Percentiles rank a stretch among this genome's conserved stretches.
Conservation (phyloP, 2,797 vertebrate genomes). For the Gallinago solitaria region DNA sequence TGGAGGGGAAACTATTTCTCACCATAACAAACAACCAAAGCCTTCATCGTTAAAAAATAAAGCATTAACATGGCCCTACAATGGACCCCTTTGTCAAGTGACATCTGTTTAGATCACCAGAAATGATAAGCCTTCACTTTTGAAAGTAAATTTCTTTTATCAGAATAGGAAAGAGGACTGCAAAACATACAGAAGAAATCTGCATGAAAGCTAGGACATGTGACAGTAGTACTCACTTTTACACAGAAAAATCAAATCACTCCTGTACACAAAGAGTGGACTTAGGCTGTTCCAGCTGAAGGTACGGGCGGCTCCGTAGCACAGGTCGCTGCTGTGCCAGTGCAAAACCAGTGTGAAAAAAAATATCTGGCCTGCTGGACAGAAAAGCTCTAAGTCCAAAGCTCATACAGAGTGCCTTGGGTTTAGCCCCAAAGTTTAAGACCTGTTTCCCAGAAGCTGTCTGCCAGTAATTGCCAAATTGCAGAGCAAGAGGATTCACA, state of each 20-base stretch:
- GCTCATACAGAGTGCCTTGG: neutral
- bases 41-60: slow-evolving; percentile 59
- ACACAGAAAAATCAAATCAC: neutral
- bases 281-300: neutral
- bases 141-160: slow-evolving; percentile 45
- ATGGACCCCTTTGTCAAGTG: slow-evolving; percentile 58
- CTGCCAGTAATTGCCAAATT: neutral
- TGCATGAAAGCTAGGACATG: neutral
- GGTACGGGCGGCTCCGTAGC: accelerated
- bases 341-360: neutral
- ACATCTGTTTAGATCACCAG: slow-evolving; percentile 66
- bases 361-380: neutral
- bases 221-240: neutral
- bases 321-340: neutral
- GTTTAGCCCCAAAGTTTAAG: neutral
- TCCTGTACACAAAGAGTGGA: neutral
- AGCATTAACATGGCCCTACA: slow-evolving; percentile 29
- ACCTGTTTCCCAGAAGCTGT: neutral
- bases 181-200: neutral
- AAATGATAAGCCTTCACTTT: slow-evolving; percentile 49
- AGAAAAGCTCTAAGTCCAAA: neutral
- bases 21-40: slow-evolving; percentile 68
- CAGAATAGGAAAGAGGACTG: slow-evolving; percentile 10
- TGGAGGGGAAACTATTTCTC: slow-evolving; percentile 65
- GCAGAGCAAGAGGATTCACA: neutral